phyloP scores from a whole-genome alignment of 2,888 invertebrate species.

The Phanerotoma sp. region DNA sequence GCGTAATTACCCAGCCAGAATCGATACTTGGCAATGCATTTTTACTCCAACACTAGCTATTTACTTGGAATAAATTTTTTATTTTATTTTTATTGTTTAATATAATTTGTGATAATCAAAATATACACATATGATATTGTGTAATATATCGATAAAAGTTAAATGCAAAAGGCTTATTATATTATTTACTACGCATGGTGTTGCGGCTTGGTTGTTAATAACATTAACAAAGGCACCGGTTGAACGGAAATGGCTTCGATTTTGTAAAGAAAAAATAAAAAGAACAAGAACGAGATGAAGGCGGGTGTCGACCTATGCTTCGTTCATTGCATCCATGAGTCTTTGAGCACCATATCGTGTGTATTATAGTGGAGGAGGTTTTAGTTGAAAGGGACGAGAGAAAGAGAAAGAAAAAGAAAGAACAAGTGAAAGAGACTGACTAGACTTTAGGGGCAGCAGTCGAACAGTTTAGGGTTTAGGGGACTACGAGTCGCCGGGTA shows the following conservation, averaged over 20 bases:
- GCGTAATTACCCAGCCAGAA: constrained; percentile 34
- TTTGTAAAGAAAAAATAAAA: background rate
- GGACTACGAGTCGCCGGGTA: constrained; percentile 10
- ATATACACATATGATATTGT: too few species aligned
- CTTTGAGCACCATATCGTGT: constrained; percentile 3
- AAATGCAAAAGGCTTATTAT: too few species aligned
- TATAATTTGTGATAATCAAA: too few species aligned
- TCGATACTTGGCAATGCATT: constrained; percentile 31
- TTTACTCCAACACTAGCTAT: background rate
- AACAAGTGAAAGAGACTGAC: too few species aligned
- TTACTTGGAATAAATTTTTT: background rate
- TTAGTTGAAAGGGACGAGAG: background rate
- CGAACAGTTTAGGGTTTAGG: constrained; percentile 16
- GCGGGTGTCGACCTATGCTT: constrained; percentile 4
- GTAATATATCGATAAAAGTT: too few species aligned
- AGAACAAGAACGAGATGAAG: background rate
- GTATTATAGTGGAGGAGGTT: background rate
- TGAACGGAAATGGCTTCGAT: background rate
- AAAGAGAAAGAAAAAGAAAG: too few species aligned
- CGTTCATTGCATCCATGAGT: background rate
- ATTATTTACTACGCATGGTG: too few species aligned
- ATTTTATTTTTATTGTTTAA: background rate
- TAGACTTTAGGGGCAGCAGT: constrained; percentile 2
- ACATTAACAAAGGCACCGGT: background rate
- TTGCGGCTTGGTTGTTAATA: too few species aligned